Base-by-base conservation (phyloP, 2,888 invertebrate species). In the Laspeyria flexula region DNA sequence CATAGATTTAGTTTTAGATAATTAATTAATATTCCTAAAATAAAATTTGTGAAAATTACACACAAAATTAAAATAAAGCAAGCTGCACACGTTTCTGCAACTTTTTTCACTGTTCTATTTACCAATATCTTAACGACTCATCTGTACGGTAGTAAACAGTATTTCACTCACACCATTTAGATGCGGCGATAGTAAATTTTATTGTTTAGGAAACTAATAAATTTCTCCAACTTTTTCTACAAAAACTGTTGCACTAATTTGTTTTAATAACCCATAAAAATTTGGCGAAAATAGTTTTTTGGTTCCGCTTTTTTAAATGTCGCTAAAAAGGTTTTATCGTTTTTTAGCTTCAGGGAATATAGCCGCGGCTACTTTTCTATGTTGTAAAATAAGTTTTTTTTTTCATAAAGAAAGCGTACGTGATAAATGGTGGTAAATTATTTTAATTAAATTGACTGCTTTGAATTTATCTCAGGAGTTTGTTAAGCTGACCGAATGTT, bases 181-280 rank as follows among this genome's bases (percentile, higher is more conserved):
- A 89, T 90, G 73, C 65, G 60, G 60, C 72, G 88, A 88, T 88
- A 86, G 63, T 73, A 60, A 81, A 83, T 85, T 91, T 90, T 90
- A 91, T 90, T 82, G 85, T 70, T 77, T 80, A 84, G 86, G 87
- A 84, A 86, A 84, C 83, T 79, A 85, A 90, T 90, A 91, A 90
- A 90, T 90, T 83, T 83, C 64, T 64, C 57, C 48, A 43, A 70
- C 78, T 86, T 85, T 81, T 70, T 45, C 54, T 38, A 12, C 49
- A 49, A 31, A 48, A 58, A 44, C 45, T 43, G 53, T 60, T 50
- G 60, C 47, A 68, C 78, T 88, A 88, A 90, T 90, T 90, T 88
- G 90, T 84, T 88, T 88, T 88, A 89, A 90, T 90, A 87, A 83
- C 76, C 84, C 82, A 81, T 88, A 86, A 86, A 83, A 80, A 76